Percentiles rank a stretch among this genome's conserved stretches.
Evolutionary conservation across 2,113 vertebrate genomes (phyloP).

Genomic region (Rhabdornis inornatus): DNA sequence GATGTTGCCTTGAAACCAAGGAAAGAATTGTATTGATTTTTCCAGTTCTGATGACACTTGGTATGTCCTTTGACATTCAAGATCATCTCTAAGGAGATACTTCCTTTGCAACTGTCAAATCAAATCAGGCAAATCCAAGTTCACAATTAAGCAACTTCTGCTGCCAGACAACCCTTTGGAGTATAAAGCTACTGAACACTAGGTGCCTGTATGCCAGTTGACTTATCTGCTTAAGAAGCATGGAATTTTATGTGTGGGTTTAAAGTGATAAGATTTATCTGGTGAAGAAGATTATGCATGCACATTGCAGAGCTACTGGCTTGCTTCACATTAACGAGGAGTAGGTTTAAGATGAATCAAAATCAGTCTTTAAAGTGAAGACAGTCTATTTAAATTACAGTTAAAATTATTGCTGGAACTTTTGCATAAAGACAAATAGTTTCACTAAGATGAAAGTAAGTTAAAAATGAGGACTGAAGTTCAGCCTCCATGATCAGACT

Average conservation of each 20-base stretch:
- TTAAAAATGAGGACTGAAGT: neutral
- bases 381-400: neutral
- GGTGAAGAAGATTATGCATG: neutral
- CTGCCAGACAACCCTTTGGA: neutral
- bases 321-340: neutral
- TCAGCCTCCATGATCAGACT: neutral
- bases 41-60: neutral
- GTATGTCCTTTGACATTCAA: neutral
- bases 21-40: neutral
- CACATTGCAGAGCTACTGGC: neutral
- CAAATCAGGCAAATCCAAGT: neutral
- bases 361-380: neutral
- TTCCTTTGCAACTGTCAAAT: neutral
- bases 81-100: constrained; percentile 32
- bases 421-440: neutral
- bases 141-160: neutral
- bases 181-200: neutral
- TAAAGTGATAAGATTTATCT: neutral
- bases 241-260: neutral
- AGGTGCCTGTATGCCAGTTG: neutral
- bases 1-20: neutral
- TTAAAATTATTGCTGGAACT: neutral
- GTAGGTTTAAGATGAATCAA: neutral
- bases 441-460: neutral
- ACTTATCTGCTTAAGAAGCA: neutral